Base-by-base conservation (phyloP, 2,797 vertebrate species). In the Chromobotia macracanthus region DNA sequence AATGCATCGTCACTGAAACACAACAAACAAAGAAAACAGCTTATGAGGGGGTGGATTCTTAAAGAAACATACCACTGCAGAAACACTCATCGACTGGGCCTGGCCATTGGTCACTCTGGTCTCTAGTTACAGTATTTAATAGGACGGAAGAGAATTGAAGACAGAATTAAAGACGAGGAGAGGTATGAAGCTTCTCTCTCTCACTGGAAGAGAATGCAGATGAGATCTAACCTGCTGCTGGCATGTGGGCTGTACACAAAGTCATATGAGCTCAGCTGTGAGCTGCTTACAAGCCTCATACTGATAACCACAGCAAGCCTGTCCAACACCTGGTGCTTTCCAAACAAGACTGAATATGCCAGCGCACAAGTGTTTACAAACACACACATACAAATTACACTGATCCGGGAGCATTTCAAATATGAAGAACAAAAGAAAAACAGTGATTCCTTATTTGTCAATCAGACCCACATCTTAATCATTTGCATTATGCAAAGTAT, bases 331-430 rank as follows among this genome's bases (percentile, higher is more conserved):
- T 61, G 56, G 11, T 75, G 16, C 11, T 25, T 15, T 61, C 5
- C n/a, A 63, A 28, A 74, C 12, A 74, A 11, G 3, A 13, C 46
- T 50, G 3, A 63, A 63, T 63, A 13, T 19, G 48, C 51, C 50
- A 28, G 31, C 13, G 74, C 46, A 78, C 67, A 77, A 21, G 63
- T 48, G 18, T 15, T 66, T 31, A 64, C 7, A 63, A 50, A 66
- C 80, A 74, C 75, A 69, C 66, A 75, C 12, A 74, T 11, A 38
- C 60, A 76, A 76, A 73, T 75, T 16, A 60, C 18, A 28, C 8
- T 11, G 15, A 38, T 46, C 35, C 8, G 11, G 10, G 1, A 16
- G 7, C 6, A 31, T 58, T 35, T 46, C 53, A 60, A 15, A 60
- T 13, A 4, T 16, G 41, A 58, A 53, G 16, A 19, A 19, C 1